Evolutionary conservation across 2,113 vertebrate genomes (phyloP).

Genomic region (Gobio gobio): DNA sequence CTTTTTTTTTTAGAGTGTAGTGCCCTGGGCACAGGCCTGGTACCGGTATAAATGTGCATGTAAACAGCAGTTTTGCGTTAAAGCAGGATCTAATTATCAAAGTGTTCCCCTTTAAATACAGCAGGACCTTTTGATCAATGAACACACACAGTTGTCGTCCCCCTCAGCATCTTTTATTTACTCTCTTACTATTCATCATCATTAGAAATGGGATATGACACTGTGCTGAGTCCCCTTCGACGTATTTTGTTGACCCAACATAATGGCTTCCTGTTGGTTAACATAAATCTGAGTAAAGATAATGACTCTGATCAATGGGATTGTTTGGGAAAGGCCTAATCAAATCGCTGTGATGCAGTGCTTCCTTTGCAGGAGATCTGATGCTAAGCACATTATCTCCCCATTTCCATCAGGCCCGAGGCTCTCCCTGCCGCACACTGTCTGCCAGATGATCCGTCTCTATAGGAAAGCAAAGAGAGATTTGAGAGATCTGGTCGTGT

Average conservation of each 20-base stretch:
- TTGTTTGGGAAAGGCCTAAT: constrained; percentile 63
- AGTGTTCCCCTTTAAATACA: background rate
- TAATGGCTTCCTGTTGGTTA: constrained; percentile 63
- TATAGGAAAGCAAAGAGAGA: constrained; percentile 24
- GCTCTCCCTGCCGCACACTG: constrained; percentile 49
- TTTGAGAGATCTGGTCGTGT: constrained; percentile 20
- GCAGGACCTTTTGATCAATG: constrained; percentile 13
- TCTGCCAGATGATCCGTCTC: constrained; percentile 47
- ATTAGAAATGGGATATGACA: constrained; percentile 52
- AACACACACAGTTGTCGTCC: background rate
- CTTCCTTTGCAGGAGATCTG: constrained; percentile 60
- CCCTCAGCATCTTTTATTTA: constrained; percentile 33
- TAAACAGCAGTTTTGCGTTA: background rate
- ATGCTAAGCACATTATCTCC: constrained; percentile 64
- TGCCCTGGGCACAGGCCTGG: too few relatives aligned
- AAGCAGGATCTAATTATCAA: background rate
- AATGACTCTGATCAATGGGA: constrained; percentile 65
- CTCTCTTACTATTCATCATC: constrained; percentile 49
- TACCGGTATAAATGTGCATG: background rate
- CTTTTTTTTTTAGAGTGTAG: too few relatives aligned
- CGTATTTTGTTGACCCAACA: constrained; percentile 36
- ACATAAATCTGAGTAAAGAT: constrained; percentile 62
- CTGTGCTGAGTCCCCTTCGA: constrained; percentile 32
- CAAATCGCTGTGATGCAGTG: constrained; percentile 58
- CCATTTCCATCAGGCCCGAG: constrained; percentile 59